These are phyloP conservation scores for Apamea epomidion DNA, from an alignment of 2,888 invertebrate species.

Conservation along the genomic window DNA sequence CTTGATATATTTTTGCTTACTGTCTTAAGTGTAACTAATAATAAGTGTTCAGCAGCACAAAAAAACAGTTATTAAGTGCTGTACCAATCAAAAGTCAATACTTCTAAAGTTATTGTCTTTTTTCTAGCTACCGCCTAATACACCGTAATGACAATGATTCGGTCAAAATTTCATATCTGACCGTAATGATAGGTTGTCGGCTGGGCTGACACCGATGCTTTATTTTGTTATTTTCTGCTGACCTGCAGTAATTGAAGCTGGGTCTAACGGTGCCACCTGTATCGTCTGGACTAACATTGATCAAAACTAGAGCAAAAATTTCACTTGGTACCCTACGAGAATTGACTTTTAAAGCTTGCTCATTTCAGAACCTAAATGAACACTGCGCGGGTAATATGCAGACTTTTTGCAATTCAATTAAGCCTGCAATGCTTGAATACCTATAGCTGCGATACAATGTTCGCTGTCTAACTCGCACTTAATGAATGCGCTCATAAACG, in stretches of 20 bases:
- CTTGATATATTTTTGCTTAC: slow-evolving; percentile 40
- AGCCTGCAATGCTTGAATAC: slow-evolving; percentile 44
- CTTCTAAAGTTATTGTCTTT: slow-evolving; percentile 75
- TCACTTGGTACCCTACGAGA: not conserved
- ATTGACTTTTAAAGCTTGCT: not conserved
- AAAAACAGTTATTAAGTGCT: slow-evolving; percentile 63
- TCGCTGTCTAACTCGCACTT: slow-evolving; percentile 52
- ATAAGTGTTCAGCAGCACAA: slow-evolving; percentile 58
- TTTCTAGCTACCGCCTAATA: slow-evolving; percentile 77
- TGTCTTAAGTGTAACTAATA: slow-evolving; percentile 40
- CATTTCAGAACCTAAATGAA: slow-evolving; percentile 14
- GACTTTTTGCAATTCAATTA: slow-evolving; percentile 63
- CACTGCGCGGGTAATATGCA: slow-evolving; percentile 24
- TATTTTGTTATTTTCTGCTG: slow-evolving; percentile 63
- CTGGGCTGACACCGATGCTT: slow-evolving; percentile 63
- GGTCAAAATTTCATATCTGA: slow-evolving; percentile 73
- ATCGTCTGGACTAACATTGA: slow-evolving; percentile 17
- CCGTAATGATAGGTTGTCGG: slow-evolving; percentile 76
- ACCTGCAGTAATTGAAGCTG: slow-evolving; percentile 66
- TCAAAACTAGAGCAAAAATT: slow-evolving; percentile 13
- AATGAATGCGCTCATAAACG: slow-evolving; percentile 43
- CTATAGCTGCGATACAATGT: slow-evolving; percentile 55
- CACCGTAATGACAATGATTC: slow-evolving; percentile 83
- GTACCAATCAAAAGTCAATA: slow-evolving; percentile 76
- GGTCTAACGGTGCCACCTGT: slow-evolving; percentile 56